These are phyloP conservation scores for Bombus affinis DNA, from an alignment of 1,140 invertebrate species.

Conservation along the genomic window DNA sequence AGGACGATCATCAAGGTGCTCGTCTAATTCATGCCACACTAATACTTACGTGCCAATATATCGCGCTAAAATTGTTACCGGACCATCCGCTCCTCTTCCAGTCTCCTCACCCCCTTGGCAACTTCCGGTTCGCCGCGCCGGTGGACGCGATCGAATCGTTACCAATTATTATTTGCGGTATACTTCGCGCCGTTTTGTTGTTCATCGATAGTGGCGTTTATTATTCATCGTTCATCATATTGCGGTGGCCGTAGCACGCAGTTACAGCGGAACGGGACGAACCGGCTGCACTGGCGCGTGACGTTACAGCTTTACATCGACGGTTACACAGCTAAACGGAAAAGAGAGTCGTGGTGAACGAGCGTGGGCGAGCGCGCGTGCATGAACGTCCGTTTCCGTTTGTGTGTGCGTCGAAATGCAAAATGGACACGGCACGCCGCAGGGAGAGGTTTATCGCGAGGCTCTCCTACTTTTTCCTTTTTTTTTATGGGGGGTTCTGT, in stretches of 20 bases:
- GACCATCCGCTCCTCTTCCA: constrained; percentile 9
- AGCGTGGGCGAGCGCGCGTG: constrained; percentile 11
- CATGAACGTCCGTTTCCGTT: constrained; percentile 37
- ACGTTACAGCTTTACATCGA: constrained; percentile 62
- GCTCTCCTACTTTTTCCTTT: constrained; percentile 39
- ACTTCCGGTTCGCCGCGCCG: constrained; percentile 8
- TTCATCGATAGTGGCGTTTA: constrained; percentile 75
- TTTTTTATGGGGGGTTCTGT: constrained; percentile 17
- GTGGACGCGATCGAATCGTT: constrained; percentile 47
- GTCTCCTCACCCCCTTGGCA: background rate
- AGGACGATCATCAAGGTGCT: too few relatives aligned
- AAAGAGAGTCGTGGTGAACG: constrained; percentile 14
- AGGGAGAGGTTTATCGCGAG: constrained; percentile 64
- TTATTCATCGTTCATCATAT: constrained; percentile 78
- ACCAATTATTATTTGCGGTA: constrained; percentile 74
- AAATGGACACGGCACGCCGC: constrained; percentile 65
- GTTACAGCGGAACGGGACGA: constrained; percentile 62
- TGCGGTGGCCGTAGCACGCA: constrained; percentile 64
- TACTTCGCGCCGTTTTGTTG: constrained; percentile 74
- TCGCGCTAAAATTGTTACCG: constrained; percentile 38
- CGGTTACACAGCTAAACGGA: constrained; percentile 56
- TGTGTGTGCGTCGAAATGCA: constrained; percentile 66
- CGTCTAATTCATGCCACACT: too few relatives aligned
- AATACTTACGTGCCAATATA: too few relatives aligned
- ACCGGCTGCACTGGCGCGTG: constrained; percentile 52